These are phyloP conservation scores for Okamejei kenojei DNA, from an alignment of 2,797 vertebrate species.

Conservation along the genomic window DNA sequence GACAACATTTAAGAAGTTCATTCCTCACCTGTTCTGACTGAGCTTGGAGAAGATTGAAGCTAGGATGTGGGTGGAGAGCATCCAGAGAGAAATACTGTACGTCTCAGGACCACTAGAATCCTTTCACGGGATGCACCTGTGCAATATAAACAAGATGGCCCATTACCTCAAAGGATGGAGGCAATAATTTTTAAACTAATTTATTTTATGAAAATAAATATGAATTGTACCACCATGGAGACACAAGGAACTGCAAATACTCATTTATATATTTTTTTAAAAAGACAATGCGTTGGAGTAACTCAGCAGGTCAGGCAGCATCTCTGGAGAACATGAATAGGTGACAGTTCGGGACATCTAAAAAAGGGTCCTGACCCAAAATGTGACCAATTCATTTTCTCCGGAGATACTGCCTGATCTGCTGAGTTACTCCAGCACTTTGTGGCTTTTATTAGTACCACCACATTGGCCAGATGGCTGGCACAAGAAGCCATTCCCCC, in stretches of 20 bases:
- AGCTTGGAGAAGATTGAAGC: not conserved
- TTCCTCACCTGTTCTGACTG: not conserved
- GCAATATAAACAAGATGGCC: not conserved
- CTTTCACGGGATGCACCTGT: not conserved
- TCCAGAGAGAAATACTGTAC: not conserved
- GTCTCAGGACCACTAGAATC: not conserved
- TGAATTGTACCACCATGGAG: too few relatives aligned
- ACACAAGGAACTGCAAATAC: too few relatives aligned
- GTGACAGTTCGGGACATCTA: too few relatives aligned
- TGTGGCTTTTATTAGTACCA: too few relatives aligned
- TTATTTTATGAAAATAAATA: not conserved
- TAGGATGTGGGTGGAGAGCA: not conserved
- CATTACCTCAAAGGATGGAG: not conserved
- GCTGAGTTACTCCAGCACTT: too few relatives aligned
- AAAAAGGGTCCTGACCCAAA: too few relatives aligned
- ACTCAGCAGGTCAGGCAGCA: too few relatives aligned
- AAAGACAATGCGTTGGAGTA: too few relatives aligned
- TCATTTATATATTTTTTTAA: too few relatives aligned
- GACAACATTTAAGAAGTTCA: not conserved
- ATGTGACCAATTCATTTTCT: too few relatives aligned
- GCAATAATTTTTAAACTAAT: not conserved
- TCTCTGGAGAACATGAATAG: too few relatives aligned
- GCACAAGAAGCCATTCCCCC: not conserved
- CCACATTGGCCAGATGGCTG: not conserved
- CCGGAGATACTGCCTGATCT: too few relatives aligned